Evolutionary conservation across 1,140 invertebrate genomes (phyloP).

Genomic region (Anastrepha ludens): DNA sequence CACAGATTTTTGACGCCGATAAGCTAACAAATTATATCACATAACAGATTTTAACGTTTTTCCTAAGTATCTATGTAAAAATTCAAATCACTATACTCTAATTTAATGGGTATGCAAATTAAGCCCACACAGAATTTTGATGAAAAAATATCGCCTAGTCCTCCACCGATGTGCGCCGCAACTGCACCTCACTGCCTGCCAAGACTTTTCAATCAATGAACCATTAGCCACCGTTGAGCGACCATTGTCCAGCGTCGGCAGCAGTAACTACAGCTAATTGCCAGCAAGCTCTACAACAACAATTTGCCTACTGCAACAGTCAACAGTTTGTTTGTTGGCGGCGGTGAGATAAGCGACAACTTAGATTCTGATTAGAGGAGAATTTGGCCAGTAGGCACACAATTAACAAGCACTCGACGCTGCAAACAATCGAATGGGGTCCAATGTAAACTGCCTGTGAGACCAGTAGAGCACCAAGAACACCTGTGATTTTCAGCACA

Average conservation of each 20-base stretch:
- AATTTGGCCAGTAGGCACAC: slow-evolving; percentile 43
- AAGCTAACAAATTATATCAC: slow-evolving; percentile 15
- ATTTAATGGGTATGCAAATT: slow-evolving; percentile 18
- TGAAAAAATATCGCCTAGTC: too few species aligned
- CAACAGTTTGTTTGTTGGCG: background rate
- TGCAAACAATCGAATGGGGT: background rate
- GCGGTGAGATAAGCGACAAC: slow-evolving; percentile 37
- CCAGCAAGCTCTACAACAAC: background rate
- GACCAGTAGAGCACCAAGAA: background rate
- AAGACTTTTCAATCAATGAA: slow-evolving; percentile 40
- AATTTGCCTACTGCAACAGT: background rate
- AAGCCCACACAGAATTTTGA: background rate
- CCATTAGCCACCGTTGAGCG: slow-evolving; percentile 7
- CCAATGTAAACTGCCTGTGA: background rate
- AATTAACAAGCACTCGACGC: slow-evolving; percentile 28
- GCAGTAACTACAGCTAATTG: background rate
- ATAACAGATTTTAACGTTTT: background rate
- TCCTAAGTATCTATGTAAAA: background rate
- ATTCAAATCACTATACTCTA: background rate
- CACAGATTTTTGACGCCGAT: background rate
- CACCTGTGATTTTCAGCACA: slow-evolving; percentile 41
- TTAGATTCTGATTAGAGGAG: slow-evolving; percentile 11
- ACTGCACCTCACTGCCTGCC: background rate
- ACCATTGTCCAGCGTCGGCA: background rate
- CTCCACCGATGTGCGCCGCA: too few species aligned